A percentile compares a stretch with the other conserved stretches of the same genome.
These are phyloP conservation scores for Drosophila mimica DNA, from an alignment of 2,888 invertebrate species.

Conservation along the genomic window DNA sequence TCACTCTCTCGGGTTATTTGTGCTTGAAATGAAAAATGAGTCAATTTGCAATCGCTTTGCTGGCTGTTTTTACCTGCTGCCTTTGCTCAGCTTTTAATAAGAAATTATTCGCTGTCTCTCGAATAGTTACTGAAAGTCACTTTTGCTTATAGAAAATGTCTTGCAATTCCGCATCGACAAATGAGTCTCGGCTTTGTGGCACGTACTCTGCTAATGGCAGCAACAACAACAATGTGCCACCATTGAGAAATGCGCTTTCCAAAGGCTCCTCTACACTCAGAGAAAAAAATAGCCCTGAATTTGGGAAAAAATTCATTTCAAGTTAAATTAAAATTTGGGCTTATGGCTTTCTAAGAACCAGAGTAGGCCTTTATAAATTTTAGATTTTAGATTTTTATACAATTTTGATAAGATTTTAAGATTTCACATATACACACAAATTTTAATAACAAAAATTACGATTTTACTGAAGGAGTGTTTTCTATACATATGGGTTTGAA, in stretches of 20 bases:
- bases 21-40: constrained; percentile 73
- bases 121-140: constrained; percentile 62
- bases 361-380: neutral
- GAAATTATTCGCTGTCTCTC: constrained; percentile 61
- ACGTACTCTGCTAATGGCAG: constrained; percentile 51
- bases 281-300: constrained; percentile 21
- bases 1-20: constrained; percentile 31
- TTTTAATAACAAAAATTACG: neutral
- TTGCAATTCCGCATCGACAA: constrained; percentile 72
- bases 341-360: neutral
- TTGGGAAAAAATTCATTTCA: too few relatives aligned
- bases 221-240: constrained; percentile 21
- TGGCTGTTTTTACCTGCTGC: constrained; percentile 24
- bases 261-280: constrained; percentile 39
- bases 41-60: constrained; percentile 66
- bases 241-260: constrained; percentile 59
- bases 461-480: neutral
- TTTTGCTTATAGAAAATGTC: constrained; percentile 70
- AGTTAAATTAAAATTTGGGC: too few relatives aligned
- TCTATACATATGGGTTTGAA: neutral
- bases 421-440: neutral
- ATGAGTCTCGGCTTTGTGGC: constrained; percentile 61
- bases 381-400: neutral
- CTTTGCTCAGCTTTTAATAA: constrained; percentile 63
- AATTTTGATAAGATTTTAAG: neutral